phyloP scores from a whole-genome alignment of 2,113 vertebrate species.

The Drymodes brunneopygia region DNA sequence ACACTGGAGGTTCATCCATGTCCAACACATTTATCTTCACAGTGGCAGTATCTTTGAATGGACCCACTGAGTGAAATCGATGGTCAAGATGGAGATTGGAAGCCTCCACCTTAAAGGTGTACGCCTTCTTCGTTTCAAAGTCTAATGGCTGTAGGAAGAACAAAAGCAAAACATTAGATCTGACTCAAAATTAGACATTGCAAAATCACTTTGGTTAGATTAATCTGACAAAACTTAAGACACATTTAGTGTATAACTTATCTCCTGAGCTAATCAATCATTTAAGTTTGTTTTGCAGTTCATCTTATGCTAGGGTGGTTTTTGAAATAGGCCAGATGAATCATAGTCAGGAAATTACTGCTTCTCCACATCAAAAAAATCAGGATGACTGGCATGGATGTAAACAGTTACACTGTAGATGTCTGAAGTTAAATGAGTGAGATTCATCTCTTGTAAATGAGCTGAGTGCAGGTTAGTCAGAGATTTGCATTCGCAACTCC shows the following conservation, averaged over 20 bases:
- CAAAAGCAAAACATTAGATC: neutral
- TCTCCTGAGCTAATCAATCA: neutral
- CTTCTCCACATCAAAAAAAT: neutral
- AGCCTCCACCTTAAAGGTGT: conserved; percentile 96
- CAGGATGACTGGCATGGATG: neutral
- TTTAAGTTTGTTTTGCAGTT: neutral
- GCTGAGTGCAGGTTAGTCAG: neutral
- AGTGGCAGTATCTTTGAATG: conserved; percentile 95
- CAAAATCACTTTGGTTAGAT: neutral
- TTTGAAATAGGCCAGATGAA: neutral
- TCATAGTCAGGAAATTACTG: neutral
- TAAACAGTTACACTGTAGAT: neutral
- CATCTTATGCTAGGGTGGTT: neutral
- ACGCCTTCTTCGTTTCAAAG: conserved; percentile 94
- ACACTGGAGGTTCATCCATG: conserved; percentile 93
- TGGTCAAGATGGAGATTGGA: conserved; percentile 90
- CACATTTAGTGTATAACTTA: neutral
- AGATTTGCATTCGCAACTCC: neutral
- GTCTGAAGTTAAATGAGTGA: conserved; percentile 2
- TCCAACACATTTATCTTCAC: conserved; percentile 96
- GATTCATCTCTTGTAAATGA: neutral
- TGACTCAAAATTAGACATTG: neutral
- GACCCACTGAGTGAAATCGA: conserved; percentile 88
- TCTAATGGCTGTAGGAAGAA: conserved; percentile 81
- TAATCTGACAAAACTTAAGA: neutral